Evolutionary conservation across 2,888 invertebrate species (phyloP), one percentile per base, ranked within the genome.

Genomic region (Drosophila leonis): DNA sequence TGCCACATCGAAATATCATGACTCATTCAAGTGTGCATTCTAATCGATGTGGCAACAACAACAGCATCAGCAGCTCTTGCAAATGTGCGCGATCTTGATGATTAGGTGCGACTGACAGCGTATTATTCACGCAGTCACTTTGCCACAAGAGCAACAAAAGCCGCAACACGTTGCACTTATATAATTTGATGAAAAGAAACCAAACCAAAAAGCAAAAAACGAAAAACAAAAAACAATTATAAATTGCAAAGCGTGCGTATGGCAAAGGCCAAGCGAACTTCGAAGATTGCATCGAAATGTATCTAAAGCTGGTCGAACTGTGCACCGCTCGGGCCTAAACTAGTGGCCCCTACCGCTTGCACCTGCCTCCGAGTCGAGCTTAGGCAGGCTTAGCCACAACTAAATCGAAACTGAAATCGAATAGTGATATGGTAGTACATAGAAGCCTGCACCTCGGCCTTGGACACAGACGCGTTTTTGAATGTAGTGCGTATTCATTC

Each of bases 361-460:
- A 37, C 20, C 18, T 24, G 69, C 61, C 49, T 9, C 35, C 39
- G 18, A 33, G 31, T 49, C 49, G 31, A 49, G 49, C 49, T 20
- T 49, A 49, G 49, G 49, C 51, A 52, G 51, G 35, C 51, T 35
- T 52, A 52, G 70, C 65, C 62, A 77, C 48, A 55, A 13, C 60
- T 41, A 56, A 74, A 72, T 77, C 72, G 64, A 76, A 46, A 77
- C 57, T 52, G 41, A 69, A 75, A 84, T 76, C 33, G 52, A 9
- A 52, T 7, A 39, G 49, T 61, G 82, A 77, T 79, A 77, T 74
- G 65, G 37, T 1, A 35, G 54, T 70, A 82, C 85, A 85, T 81
- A 71, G 78, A 83, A 84, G 85, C 85, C 76, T 83, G 85, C 83
- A 62, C 85, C 81, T 60, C 83, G 85, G 78, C 83, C 85, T 84